Evolutionary conservation across 1,140 invertebrate genomes (phyloP).

Genomic region (Drosophila mojavensis): DNA sequence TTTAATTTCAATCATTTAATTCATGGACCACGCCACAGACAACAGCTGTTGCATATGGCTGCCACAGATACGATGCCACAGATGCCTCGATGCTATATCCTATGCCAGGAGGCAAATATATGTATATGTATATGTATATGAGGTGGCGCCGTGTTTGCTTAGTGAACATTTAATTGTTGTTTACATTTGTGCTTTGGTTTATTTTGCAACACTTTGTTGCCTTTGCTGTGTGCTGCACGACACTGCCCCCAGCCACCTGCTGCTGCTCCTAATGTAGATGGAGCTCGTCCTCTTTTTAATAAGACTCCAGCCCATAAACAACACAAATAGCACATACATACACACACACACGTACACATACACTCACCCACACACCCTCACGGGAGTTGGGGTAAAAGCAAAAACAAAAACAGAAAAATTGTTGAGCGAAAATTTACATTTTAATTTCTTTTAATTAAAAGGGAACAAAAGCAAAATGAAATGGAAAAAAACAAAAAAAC

Average conservation of each 20-base stretch:
- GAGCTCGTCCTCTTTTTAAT: conserved; percentile 54
- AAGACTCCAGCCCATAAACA: conserved; percentile 53
- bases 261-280: conserved; percentile 1
- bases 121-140: too few relatives aligned
- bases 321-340: background rate
- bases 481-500: conserved; percentile 23
- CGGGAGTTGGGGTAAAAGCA: conserved; percentile 20
- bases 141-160: conserved; percentile 60
- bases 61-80: too few relatives aligned
- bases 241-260: background rate
- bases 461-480: conserved; percentile 28
- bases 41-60: conserved; percentile 7
- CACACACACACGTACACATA: conserved; percentile 1
- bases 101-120: background rate
- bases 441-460: conserved; percentile 82
- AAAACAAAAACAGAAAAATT: conserved; percentile 16
- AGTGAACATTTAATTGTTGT: conserved; percentile 81
- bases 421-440: conserved; percentile 67
- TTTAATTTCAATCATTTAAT: conserved; percentile 24
- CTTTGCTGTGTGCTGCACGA: background rate
- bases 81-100: background rate
- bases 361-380: background rate
- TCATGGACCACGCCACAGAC: background rate
- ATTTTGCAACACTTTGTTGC: conserved; percentile 53
- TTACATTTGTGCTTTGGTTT: conserved; percentile 80